Percentiles rank a stretch among this genome's conserved stretches.
These are phyloP conservation scores for Ormyrus rosae DNA, from an alignment of 2,888 invertebrate species.

Conservation along the genomic window DNA sequence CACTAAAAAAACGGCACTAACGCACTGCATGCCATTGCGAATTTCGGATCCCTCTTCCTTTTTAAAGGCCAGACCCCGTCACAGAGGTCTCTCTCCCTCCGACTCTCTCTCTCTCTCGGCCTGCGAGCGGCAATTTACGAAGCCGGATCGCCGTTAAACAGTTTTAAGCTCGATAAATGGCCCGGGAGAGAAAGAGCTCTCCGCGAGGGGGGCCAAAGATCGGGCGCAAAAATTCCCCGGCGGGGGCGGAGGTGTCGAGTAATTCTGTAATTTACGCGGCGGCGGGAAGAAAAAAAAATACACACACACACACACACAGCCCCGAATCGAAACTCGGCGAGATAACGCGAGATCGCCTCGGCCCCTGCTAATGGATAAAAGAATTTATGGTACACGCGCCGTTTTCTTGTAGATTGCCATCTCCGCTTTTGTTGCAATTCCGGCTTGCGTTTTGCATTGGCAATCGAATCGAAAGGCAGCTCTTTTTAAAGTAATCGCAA, in stretches of 20 bases:
- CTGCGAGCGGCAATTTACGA: slow-evolving; percentile 66
- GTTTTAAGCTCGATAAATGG: slow-evolving; percentile 72
- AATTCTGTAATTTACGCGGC: slow-evolving; percentile 43
- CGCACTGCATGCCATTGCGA: slow-evolving; percentile 1
- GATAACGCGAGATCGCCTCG: not conserved
- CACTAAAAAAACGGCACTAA: not conserved
- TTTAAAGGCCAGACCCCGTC: slow-evolving; percentile 20
- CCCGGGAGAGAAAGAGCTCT: slow-evolving; percentile 58
- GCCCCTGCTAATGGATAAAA: not conserved
- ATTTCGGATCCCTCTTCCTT: slow-evolving; percentile 33
- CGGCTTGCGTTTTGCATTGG: too few species aligned
- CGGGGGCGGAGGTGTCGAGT: slow-evolving; percentile 28
- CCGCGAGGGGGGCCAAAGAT: slow-evolving; percentile 1
- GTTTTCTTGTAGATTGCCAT: not conserved
- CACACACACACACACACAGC: too few species aligned
- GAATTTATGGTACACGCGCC: not conserved
- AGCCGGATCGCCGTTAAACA: slow-evolving; percentile 68
- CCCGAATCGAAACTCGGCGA: not conserved
- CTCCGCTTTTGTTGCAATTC: too few species aligned
- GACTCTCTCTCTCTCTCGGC: too few species aligned
- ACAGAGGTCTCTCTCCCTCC: not conserved
- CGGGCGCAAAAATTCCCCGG: slow-evolving; percentile 7
- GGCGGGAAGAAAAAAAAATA: not conserved
- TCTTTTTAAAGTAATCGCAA: too few species aligned
- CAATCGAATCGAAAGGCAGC: too few species aligned